Percentiles rank a stretch among this genome's conserved stretches.
Conservation (phyloP, 2,113 vertebrate species). For the Myiopsitta monachus region DNA sequence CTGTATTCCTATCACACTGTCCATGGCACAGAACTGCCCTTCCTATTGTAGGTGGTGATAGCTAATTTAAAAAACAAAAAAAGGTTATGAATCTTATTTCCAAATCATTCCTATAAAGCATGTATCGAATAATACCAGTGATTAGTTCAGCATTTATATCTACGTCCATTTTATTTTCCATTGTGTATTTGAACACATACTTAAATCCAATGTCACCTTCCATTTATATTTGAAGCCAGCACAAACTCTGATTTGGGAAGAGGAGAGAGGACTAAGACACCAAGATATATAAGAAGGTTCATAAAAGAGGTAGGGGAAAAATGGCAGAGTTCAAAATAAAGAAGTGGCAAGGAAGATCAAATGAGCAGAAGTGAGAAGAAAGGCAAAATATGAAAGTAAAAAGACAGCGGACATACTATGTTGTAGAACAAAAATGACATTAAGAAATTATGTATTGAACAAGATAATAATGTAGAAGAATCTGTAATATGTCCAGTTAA, state of each 20-base stretch:
- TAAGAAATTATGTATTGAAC: background rate
- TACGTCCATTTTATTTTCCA: background rate
- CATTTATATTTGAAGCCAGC: background rate
- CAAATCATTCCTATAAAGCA: background rate
- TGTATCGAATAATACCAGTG: background rate
- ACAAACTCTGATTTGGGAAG: background rate
- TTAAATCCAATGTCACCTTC: background rate
- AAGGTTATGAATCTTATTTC: background rate
- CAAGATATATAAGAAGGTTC: background rate
- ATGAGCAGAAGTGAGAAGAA: background rate
- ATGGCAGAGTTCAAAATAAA: background rate
- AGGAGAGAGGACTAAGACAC: background rate
- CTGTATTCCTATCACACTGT: background rate
- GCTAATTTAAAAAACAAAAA: background rate
- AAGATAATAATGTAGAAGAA: background rate
- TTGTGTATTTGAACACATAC: background rate
- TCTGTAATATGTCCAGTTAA: background rate
- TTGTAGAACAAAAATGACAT: background rate
- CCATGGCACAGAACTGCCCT: background rate
- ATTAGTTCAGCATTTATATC: background rate
- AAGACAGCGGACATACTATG: rapidly evolving
- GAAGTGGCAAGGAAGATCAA: background rate
- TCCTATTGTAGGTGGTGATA: background rate
- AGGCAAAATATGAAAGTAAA: background rate
- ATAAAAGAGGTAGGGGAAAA: background rate